Conservation (phyloP, 2,113 vertebrate genomes). For the Desmodus rotundus region DNA sequence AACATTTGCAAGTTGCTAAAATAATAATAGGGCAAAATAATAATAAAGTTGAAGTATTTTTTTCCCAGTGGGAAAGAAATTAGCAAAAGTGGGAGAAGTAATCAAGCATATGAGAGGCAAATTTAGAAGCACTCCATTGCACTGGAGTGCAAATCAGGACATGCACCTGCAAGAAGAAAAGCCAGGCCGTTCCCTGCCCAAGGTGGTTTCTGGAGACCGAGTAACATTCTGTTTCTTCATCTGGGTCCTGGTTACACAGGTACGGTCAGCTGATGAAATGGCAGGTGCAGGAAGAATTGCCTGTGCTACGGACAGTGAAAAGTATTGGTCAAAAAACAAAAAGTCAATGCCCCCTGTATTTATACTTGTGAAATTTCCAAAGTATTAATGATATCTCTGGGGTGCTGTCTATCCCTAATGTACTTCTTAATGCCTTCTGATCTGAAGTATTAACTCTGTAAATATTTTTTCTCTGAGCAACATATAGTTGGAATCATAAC, state of each 20-base stretch:
- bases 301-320: constrained; percentile 12
- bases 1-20: constrained; percentile 37
- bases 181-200: neutral
- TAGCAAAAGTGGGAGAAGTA: neutral
- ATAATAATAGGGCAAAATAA: constrained; percentile 18
- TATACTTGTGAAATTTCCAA: constrained; percentile 62
- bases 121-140: neutral
- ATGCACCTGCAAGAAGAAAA: neutral
- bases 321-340: neutral
- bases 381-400: constrained; percentile 33
- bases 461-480: constrained; percentile 77
- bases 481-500: constrained; percentile 56
- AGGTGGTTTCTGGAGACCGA: neutral
- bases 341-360: neutral
- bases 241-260: neutral
- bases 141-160: neutral
- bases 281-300: neutral
- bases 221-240: neutral
- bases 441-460: constrained; percentile 68
- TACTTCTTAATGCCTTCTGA: constrained; percentile 59
- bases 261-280: neutral
- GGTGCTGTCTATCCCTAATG: constrained; percentile 58
- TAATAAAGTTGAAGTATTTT: constrained; percentile 31
- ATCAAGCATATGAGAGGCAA: neutral
- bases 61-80: neutral